Evolutionary conservation across 2,113 vertebrate genomes (phyloP).

Genomic region (Motacilla tschutschensis): DNA sequence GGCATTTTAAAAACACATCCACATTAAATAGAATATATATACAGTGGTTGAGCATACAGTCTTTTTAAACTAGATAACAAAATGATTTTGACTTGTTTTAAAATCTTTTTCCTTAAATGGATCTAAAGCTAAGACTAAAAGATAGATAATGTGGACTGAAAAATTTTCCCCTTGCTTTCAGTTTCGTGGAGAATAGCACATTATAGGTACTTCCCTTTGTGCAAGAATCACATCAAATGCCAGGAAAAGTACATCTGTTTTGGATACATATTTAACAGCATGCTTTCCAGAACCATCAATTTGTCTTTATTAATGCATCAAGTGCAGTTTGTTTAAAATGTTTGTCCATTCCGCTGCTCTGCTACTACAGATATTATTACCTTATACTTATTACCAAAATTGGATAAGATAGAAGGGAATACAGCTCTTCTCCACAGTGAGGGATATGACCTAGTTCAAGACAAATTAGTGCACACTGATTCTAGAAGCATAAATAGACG

Average conservation of each 20-base stretch:
- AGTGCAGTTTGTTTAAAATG: conserved; percentile 40
- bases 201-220: conserved; percentile 55
- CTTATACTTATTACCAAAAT: conserved; percentile 25
- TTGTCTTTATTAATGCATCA: conserved; percentile 56
- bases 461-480: conserved; percentile 49
- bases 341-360: conserved; percentile 11
- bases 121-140: conserved; percentile 57
- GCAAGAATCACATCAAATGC: conserved; percentile 56
- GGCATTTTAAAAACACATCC: conserved; percentile 61
- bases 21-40: conserved; percentile 62
- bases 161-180: conserved; percentile 41
- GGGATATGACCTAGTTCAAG: conserved; percentile 39
- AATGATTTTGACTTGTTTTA: conserved; percentile 67
- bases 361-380: conserved; percentile 22
- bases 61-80: conserved; percentile 57
- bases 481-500: conserved; percentile 12
- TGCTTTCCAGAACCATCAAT: conserved; percentile 36
- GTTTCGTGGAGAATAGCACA: conserved; percentile 24
- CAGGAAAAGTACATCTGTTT: conserved; percentile 37
- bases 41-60: conserved; percentile 23
- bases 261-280: conserved; percentile 48
- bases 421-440: background rate
- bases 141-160: conserved; percentile 55
- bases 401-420: conserved; percentile 30
- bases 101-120: conserved; percentile 62